Base-by-base conservation (phyloP, 2,888 invertebrate species). In the Chymomyza caudatula region DNA sequence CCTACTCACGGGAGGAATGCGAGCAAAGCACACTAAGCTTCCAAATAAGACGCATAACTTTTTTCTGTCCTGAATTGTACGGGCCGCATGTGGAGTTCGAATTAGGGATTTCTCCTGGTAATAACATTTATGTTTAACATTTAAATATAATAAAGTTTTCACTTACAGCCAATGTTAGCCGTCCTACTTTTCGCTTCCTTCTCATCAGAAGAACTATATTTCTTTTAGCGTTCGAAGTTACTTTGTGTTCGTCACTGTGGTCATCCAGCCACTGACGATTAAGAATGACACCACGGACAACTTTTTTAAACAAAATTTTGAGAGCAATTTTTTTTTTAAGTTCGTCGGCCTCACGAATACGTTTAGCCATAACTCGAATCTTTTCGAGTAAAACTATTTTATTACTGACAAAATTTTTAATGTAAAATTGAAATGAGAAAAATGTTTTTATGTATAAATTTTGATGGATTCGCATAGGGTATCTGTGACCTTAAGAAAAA, bases 91-190 rank as follows among this genome's bases (percentile, higher is more conserved):
- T 8, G 91, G 91, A 76, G 92, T 94, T 63, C 92, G 92, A 55
- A 94, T 87, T 13, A 94, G 88, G 0, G 92, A 89, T 90, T 94
- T 94, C 77, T 94, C 94, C 92, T 93, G 77, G 53, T 85, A 79
- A 13, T 42, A 11, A 1, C n/a, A 22, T 58, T 19, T 17, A 17
- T 19, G 4, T 17, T 51, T 5, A 19, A 43, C 20, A 5, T 22
- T 11, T 20, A 47, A 15, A 19, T 22, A 13, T 11, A 43, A 29
- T 43, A 17, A 17, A 13, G 15, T 43, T 59, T 29, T 1, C 71
- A 70, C 73, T 64, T 73, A 93, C 93, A 71, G 88, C 91, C 63
- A 92, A 88, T 29, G 88, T 91, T 37, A 93, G 80, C 47, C 92
- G 81, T 69, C 92, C 92, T 64, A 92, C 91, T 82, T 91, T 92